phyloP scores from a whole-genome alignment of 2,797 vertebrate genomes.

The Sarcophilus harrisii region DNA sequence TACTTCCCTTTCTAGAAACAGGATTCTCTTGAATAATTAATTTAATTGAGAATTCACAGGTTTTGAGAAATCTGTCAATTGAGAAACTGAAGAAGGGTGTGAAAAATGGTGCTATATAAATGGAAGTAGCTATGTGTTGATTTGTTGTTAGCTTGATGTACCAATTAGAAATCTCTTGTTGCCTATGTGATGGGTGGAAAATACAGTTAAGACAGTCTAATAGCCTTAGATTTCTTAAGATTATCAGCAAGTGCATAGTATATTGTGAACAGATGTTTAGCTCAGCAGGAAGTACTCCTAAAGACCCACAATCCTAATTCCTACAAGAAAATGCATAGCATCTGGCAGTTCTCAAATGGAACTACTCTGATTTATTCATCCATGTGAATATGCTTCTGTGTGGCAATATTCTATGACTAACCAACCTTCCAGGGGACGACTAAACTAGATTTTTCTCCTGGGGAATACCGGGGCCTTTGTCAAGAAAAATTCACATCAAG shows the following conservation, averaged over 20 bases:
- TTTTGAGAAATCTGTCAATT: background rate
- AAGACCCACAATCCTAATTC: conserved; percentile 71
- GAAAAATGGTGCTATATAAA: background rate
- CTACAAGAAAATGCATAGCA: conserved; percentile 76
- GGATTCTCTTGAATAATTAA: conserved; percentile 10
- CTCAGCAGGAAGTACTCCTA: conserved; percentile 72
- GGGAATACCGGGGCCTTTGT: conserved; percentile 68
- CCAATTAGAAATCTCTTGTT: conserved; percentile 41
- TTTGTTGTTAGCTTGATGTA: background rate
- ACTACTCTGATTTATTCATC: conserved; percentile 65
- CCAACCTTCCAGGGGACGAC: conserved; percentile 67
- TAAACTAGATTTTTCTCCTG: conserved; percentile 69
- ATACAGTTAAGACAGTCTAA: conserved; percentile 69
- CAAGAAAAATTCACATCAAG: conserved; percentile 59
- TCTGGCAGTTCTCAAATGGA: conserved; percentile 75
- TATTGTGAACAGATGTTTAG: conserved; percentile 79
- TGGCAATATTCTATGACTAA: conserved; percentile 70
- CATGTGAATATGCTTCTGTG: conserved; percentile 67
- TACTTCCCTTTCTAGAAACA: background rate
- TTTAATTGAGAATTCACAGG: background rate
- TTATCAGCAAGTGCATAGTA: conserved; percentile 73
- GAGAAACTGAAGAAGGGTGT: background rate
- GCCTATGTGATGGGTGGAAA: conserved; percentile 58
- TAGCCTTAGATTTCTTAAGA: conserved; percentile 55
- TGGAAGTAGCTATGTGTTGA: conserved; percentile 19